Evolutionary conservation across 2,888 invertebrate species (phyloP).

Genomic region (Drosophila monieri): DNA sequence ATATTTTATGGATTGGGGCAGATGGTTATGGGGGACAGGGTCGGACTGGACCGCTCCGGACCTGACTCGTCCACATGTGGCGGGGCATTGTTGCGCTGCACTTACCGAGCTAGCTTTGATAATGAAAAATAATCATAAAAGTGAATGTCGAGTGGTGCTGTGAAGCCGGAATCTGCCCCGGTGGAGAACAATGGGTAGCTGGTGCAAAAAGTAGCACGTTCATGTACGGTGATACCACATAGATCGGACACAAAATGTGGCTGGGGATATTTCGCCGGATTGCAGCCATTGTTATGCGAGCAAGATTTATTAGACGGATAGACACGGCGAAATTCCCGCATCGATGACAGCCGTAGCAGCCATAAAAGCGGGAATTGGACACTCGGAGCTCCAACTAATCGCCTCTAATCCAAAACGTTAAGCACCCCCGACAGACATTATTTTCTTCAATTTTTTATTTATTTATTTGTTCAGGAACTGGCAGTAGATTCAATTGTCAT

Average conservation of each 20-base stretch:
- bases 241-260: not conserved
- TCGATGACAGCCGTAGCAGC: not conserved
- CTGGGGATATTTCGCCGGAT: slow-evolving; percentile 15
- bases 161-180: slow-evolving; percentile 7
- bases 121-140: slow-evolving; percentile 60
- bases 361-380: slow-evolving; percentile 4
- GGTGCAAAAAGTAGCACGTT: slow-evolving; percentile 45
- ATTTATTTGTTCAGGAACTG: not conserved
- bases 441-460: not conserved
- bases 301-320: slow-evolving; percentile 33
- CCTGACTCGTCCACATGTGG: slow-evolving; percentile 28
- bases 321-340: slow-evolving; percentile 10
- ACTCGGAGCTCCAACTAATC: slow-evolving; percentile 13
- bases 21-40: not conserved
- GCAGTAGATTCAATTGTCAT: slow-evolving; percentile 20
- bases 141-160: slow-evolving; percentile 31
- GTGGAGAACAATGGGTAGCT: slow-evolving; percentile 24
- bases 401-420: slow-evolving; percentile 7
- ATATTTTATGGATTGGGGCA: slow-evolving; percentile 22
- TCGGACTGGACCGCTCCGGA: not conserved
- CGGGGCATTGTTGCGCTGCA: slow-evolving; percentile 23
- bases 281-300: slow-evolving; percentile 29
- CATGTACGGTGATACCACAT: slow-evolving; percentile 20
- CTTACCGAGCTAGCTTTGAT: slow-evolving; percentile 44
- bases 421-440: not conserved